Conservation (phyloP, 2,797 vertebrate species). For the Nothura maculosa region DNA sequence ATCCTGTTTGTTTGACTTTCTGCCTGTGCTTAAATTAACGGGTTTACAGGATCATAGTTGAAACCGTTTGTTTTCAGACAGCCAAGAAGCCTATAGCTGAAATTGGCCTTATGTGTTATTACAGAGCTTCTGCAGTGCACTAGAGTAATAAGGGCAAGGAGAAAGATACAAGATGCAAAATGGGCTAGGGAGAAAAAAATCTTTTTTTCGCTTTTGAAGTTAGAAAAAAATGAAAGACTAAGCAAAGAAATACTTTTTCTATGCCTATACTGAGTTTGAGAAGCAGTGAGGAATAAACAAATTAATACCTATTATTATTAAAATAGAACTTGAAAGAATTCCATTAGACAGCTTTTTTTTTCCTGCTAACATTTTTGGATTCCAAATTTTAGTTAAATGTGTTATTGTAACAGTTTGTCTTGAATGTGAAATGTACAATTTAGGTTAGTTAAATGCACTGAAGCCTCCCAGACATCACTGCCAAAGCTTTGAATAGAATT, state of each 20-base stretch:
- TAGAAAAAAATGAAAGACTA: neutral
- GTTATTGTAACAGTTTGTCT: neutral
- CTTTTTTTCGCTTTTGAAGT: neutral
- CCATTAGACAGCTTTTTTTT: neutral
- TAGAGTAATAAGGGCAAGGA: neutral
- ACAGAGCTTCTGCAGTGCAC: fast-evolving
- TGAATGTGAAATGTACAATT: conserved; percentile 33
- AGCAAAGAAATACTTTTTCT: neutral
- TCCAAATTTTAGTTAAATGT: conserved; percentile 1
- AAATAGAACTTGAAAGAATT: neutral
- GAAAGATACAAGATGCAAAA: neutral
- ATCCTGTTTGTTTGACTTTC: neutral
- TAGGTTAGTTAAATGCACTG: neutral
- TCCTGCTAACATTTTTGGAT: neutral
- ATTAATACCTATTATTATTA: neutral
- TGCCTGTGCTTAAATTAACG: neutral
- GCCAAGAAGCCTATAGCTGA: neutral
- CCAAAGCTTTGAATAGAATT: conserved; percentile 42
- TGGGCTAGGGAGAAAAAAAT: neutral
- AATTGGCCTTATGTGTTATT: neutral
- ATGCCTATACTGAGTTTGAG: neutral
- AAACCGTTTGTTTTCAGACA: neutral
- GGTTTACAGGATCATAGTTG: neutral
- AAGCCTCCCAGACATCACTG: neutral
- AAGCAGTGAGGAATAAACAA: neutral